Evolutionary conservation across 2,113 vertebrate species (phyloP).

Genomic region (Sus scrofa): T2T-Sscrofa CM000826.6:43213501-43214000

Average conservation of each 20-base stretch:
- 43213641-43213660: not conserved
- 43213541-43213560: slow-evolving; percentile 71
- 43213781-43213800: not conserved
- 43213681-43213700: slow-evolving; percentile 63
- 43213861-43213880: not conserved
- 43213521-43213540: slow-evolving; percentile 57
- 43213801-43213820: not conserved
- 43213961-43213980: not conserved
- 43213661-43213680: slow-evolving; percentile 74
- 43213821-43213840: not conserved
- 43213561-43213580: slow-evolving; percentile 49
- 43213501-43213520: slow-evolving; percentile 63
- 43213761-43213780: not conserved
- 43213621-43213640: not conserved
- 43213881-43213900: not conserved
- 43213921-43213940: not conserved
- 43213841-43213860: rapidly evolving
- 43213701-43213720: slow-evolving; percentile 35
- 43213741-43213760: slow-evolving; percentile 46
- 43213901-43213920: rapidly evolving
- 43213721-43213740: slow-evolving; percentile 41
- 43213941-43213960: not conserved
- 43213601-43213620: slow-evolving; percentile 61
- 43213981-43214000: not conserved
- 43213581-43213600: slow-evolving; percentile 28